Base-by-base conservation (phyloP, 2,113 vertebrate genomes). In the Thermophis baileyi region DNA sequence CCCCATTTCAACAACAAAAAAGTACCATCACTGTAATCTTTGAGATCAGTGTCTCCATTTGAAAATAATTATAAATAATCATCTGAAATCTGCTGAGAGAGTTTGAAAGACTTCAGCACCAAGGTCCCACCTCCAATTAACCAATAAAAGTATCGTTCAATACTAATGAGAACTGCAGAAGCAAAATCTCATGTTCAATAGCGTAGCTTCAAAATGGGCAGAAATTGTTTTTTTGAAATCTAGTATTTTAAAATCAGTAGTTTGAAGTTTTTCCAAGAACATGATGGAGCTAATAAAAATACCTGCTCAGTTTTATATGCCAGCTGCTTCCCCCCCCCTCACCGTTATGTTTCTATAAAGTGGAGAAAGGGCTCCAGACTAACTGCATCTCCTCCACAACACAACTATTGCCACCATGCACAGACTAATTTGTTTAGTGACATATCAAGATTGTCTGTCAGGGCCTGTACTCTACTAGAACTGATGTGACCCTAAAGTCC, bases 401-500 rank as follows among this genome's bases (percentile, higher is more conserved):
- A 50, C 86, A 53, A 44, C 74, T 81, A 22, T 40, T 89, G 46
- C 18, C 25, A 40, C 74, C 4, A 16, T 1, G 4, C 30, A 53
- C 3, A 53, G 9, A 5, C 3, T 24, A 54, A 46, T 63, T 20
- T 47, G 6, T 51, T 27, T 27, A 22, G n/a, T n/a, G 25, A 22
- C 16, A 1, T 10, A 74, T 44, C 35, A 74, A n/a, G 16, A n/a
- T 81, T 89, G 7, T 30, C n/a, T 30, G 20, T 55, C 47, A 50
- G 49, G 18, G 24, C 44, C 53, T 87, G 5, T 47, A 87, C 3
- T 22, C 1, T 3, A 46, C 12, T 63, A 87, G 18, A 22, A 81
- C 1, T 50, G 20, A n/a, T 96, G 89, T 90, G 85, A 95, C 27
- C 95, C 96, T 96, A 95, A 93, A 94, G 92, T 95, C n/a, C 24